These are phyloP conservation scores for Pteropus alecto DNA, from an alignment of 2,113 vertebrate species.

Conservation along the genomic window DNA sequence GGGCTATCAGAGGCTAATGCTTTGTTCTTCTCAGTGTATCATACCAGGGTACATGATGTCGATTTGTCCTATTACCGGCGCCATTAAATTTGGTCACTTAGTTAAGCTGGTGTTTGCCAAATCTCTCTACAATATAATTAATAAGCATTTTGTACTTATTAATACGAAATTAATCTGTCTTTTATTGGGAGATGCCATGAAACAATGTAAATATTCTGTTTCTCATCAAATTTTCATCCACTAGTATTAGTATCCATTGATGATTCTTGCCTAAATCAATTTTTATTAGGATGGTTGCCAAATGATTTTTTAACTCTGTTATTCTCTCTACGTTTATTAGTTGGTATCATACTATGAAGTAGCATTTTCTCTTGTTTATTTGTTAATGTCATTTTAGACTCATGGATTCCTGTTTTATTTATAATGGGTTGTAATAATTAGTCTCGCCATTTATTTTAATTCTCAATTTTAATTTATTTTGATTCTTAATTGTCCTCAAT, in stretches of 20 bases:
- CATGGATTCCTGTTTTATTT: background rate
- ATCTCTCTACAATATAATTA: background rate
- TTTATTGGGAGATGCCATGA: background rate
- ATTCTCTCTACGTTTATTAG: background rate
- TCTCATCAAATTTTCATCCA: background rate
- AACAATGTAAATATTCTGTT: background rate
- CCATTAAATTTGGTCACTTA: background rate
- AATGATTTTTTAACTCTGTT: background rate
- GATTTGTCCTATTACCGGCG: background rate
- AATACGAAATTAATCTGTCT: conserved; percentile 13
- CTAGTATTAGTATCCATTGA: background rate
- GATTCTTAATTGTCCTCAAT: background rate
- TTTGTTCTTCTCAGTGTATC: background rate
- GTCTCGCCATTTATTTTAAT: background rate
- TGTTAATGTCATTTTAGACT: background rate
- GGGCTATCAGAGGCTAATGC: background rate
- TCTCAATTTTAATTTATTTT: background rate
- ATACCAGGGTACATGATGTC: background rate
- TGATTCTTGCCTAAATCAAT: conserved; percentile 7
- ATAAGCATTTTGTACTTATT: background rate
- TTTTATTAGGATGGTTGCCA: conserved; percentile 22
- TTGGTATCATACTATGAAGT: background rate
- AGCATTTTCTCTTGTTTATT: background rate
- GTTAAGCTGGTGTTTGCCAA: background rate
- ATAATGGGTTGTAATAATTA: background rate